Base-by-base conservation (phyloP, 1,140 invertebrate genomes). In the Chionoecetes opilio region DNA sequence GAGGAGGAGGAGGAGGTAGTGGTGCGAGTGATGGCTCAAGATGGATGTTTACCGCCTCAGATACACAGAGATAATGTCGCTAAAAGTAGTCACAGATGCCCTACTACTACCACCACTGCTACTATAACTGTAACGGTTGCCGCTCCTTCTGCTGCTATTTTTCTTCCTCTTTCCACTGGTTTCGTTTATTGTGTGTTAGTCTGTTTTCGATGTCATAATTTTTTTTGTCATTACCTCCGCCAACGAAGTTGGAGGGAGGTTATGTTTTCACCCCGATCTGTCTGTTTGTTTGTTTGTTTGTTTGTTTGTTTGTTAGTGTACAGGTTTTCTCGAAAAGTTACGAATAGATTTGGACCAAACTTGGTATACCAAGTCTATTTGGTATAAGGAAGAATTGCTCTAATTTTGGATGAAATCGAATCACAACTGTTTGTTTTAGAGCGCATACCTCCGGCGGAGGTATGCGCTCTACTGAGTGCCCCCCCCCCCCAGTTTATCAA, bases 51-150 rank as follows among this genome's bases (percentile, higher is more conserved):
- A 75, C 63, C n/a, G 21, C 63, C 63, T 75, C 21, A n/a, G 63
- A 75, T 75, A 75, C 63, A 75, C 63, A 75, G n/a, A 75, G 63
- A 75, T 75, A 75, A 75, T 75, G 63, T 75, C 63, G 21, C 63
- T 75, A 75, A 75, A 75, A 75, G 63, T 75, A 75, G n/a, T n/a
- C n/a, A n/a, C 21, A 8, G n/a, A 75, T 75, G 63, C 63, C 21
- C 46, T 75, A 75, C 63, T 75, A 75, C 63, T 75, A n/a, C n/a
- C n/a, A n/a, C 63, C n/a, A n/a, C 63, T 75, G 8, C 63, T n/a
- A n/a, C 63, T 75, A 75, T 26, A n/a, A 75, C 53, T 75, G 26
- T 21, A 14, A 75, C 53, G 8, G 26, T 21, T 75, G 26, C 53
- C 26, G 26, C 53, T 75, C 8, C 53, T 21, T 14, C 53, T 75